A percentile compares a stretch with the other conserved stretches of the same genome.
phyloP scores from a whole-genome alignment of 2,888 invertebrate species.

The Idaea biselata region DNA sequence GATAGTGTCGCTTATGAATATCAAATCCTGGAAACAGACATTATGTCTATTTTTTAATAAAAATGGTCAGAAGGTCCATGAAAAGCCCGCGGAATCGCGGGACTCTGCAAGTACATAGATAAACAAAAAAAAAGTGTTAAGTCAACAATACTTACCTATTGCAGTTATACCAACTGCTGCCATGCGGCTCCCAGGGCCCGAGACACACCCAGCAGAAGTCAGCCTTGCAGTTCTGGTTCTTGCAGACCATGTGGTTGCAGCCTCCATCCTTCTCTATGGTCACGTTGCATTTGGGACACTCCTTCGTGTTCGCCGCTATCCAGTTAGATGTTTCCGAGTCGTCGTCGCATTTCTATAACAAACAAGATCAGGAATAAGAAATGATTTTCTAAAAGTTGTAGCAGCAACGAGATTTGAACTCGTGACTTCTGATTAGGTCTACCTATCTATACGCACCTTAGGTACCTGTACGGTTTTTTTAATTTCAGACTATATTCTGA shows the following conservation, averaged over 20 bases:
- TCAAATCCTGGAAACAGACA: too few species aligned
- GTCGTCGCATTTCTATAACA: conserved; percentile 92
- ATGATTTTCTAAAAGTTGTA: too few species aligned
- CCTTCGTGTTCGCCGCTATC: conserved; percentile 99
- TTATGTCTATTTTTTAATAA: too few species aligned
- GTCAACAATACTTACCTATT: conserved; percentile 82
- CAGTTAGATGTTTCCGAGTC: conserved; percentile 99
- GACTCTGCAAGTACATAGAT: too few species aligned
- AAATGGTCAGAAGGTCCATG: too few species aligned
- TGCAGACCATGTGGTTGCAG: conserved; percentile 99
- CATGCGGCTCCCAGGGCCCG: conserved; percentile 99
- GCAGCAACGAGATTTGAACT: too few species aligned
- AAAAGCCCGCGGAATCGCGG: too few species aligned
- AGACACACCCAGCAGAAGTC: conserved; percentile 99
- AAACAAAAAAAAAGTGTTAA: neutral
- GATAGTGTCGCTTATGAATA: too few species aligned
- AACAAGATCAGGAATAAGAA: neutral
- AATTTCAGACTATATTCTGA: too few species aligned
- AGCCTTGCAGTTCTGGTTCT: conserved; percentile 97
- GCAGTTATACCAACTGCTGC: conserved; percentile 98
- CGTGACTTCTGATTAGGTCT: too few species aligned
- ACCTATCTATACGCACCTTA: too few species aligned
- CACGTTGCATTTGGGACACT: conserved; percentile 98
- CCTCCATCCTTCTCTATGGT: conserved; percentile 99
- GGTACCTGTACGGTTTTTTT: too few species aligned